A percentile compares a stretch with the other conserved stretches of the same genome.
phyloP scores from a whole-genome alignment of 2,888 invertebrate genomes.

The Iphiclides podalirius region DNA sequence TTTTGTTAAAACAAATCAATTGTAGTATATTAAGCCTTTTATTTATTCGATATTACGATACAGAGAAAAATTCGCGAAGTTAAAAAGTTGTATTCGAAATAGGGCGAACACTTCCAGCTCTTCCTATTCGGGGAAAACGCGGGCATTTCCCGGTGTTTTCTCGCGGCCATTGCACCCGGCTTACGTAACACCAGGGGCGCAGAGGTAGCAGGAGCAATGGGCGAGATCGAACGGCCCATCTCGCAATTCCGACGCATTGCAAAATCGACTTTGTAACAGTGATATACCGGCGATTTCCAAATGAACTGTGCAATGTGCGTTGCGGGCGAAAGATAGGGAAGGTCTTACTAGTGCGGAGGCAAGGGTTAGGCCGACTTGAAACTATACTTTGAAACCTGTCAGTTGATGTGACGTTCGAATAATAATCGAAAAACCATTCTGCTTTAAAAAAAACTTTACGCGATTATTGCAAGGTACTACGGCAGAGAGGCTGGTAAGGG shows the following conservation, averaged over 20 bases:
- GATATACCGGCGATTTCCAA: slow-evolving; percentile 49
- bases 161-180: slow-evolving; percentile 75
- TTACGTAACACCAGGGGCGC: slow-evolving; percentile 75
- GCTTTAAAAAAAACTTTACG: no score
- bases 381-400: slow-evolving; percentile 1
- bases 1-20: no score
- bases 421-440: neutral
- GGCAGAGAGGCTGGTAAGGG: neutral
- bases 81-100: no score
- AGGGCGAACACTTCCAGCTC: no score
- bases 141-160: slow-evolving; percentile 56
- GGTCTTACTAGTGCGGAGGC: slow-evolving; percentile 48
- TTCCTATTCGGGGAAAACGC: slow-evolving; percentile 25
- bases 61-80: no score
- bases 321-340: slow-evolving; percentile 66
- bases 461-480: no score
- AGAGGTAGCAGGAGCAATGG: slow-evolving; percentile 65
- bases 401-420: neutral
- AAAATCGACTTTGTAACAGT: slow-evolving; percentile 48
- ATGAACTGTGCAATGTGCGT: slow-evolving; percentile 44
- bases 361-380: slow-evolving; percentile 69
- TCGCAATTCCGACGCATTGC: slow-evolving; percentile 34
- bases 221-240: slow-evolving; percentile 38
- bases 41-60: no score
- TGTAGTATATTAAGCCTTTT: no score